A percentile compares a stretch with the other conserved stretches of the same genome.
Conservation (phyloP, 2,113 vertebrate species). For the Caloenas nicobarica region DNA sequence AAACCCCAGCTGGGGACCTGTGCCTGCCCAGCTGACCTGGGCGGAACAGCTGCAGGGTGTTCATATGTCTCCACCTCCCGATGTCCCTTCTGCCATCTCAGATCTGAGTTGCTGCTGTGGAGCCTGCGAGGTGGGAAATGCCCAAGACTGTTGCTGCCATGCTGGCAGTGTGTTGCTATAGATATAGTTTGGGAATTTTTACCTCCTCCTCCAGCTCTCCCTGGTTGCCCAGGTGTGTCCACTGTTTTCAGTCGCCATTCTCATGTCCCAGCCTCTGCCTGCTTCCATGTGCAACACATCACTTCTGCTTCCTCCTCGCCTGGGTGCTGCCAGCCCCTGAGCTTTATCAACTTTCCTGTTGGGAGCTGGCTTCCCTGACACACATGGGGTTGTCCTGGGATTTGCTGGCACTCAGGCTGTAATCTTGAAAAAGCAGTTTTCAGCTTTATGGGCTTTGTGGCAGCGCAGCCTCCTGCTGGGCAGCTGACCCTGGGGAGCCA, state of each 20-base stretch:
- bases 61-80: not conserved
- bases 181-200: not conserved
- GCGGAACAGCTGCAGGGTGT: not conserved
- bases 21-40: not conserved
- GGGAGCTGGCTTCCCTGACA: not conserved
- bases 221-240: too few relatives aligned
- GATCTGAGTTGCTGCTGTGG: not conserved
- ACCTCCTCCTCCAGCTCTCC: not conserved
- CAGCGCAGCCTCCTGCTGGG: not conserved
- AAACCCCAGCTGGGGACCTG: not conserved
- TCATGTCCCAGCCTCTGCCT: not conserved
- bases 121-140: not conserved
- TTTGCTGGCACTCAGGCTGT: slow-evolving; percentile 11
- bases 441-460: not conserved
- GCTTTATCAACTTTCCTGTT: not conserved
- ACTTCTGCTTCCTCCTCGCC: not conserved
- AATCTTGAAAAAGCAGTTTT: slow-evolving; percentile 46
- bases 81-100: not conserved
- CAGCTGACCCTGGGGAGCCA: not conserved
- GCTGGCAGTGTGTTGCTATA: not conserved
- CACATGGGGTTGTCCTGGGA: not conserved
- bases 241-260: too few relatives aligned
- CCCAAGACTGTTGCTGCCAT: not conserved
- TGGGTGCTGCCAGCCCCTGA: not conserved
- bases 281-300: not conserved